phyloP scores from a whole-genome alignment of 1,140 invertebrate species.

The Trinorchestia longiramus region DNA sequence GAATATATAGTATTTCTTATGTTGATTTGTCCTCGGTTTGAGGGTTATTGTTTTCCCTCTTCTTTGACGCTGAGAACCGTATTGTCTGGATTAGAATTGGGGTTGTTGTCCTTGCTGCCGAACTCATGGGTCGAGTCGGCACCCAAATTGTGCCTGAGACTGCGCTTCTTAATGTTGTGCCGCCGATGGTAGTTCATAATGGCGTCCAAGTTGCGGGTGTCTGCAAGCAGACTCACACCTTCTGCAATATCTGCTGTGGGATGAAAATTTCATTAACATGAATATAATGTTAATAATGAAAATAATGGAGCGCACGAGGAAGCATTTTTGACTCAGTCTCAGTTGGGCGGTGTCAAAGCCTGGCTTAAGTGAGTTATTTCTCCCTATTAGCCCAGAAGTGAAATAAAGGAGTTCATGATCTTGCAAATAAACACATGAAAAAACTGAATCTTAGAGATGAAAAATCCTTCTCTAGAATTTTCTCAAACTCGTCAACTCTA shows the following conservation, averaged over 20 bases:
- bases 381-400: no score
- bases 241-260: neutral
- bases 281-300: neutral
- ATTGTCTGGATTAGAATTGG: neutral
- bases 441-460: no score
- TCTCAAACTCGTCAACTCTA: no score
- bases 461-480: no score
- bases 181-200: constrained; percentile 28
- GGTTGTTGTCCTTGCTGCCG: neutral
- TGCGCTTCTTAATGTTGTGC: neutral
- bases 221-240: neutral
- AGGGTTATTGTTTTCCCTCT: neutral
- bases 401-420: no score
- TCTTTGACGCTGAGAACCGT: neutral
- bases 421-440: no score
- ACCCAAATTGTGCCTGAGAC: neutral
- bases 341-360: no score
- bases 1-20: neutral
- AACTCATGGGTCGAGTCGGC: neutral
- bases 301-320: no score
- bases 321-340: no score
- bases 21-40: neutral
- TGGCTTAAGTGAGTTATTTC: no score
- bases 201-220: constrained; percentile 43
- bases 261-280: neutral